Base-by-base conservation (phyloP, 2,888 invertebrate genomes). In the Orthonychiurus folsomi region DNA sequence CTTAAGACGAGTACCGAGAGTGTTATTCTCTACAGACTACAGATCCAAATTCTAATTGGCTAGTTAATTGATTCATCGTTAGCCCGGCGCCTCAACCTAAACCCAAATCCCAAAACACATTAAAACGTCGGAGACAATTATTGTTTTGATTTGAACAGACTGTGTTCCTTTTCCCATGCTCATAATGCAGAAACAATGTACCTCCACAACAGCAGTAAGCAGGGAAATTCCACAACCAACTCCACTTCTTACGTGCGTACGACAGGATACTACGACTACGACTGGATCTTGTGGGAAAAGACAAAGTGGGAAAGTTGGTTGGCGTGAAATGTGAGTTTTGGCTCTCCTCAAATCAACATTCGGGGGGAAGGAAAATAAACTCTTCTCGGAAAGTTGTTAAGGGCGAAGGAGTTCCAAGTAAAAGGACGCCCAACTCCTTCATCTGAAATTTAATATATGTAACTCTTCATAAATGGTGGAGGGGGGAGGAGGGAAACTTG, bases 281-380 rank as follows among this genome's bases (percentile, higher is more conserved):
- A n/a, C n/a, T n/a, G n/a, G n/a, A 37, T 37, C 37, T 37, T 37
- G 37, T 37, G 37, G 37, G 37, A 37, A 37, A 37, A 37, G 37
- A 37, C 37, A 15, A 37, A 37, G 37, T 37, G 37, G 37, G 15
- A 37, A 37, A 37, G 37, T 37, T 37, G 37, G 37, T 37, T 37
- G 37, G 37, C 37, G 37, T 37, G 37, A 37, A 37, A 37, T 37
- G 37, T 37, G 37, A 37, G 37, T 37, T 37, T 37, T 37, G 37
- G 37, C 37, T 37, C 37, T 37, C 37, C 37, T 37, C 37, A 37
- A 37, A 37, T 37, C 37, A 37, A 37, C 37, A 37, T 37, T 37
- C n/a, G 37, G 37, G 37, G 15, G 37, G 37, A 37, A 37, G 37
- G 37, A 37, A 37, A 37, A 37, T 37, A 37, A 37, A 37, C 37